Evolutionary conservation across 2,888 invertebrate species (phyloP), one percentile per base, ranked within the genome.

Genomic region (Cremastinae sp.): DNA sequence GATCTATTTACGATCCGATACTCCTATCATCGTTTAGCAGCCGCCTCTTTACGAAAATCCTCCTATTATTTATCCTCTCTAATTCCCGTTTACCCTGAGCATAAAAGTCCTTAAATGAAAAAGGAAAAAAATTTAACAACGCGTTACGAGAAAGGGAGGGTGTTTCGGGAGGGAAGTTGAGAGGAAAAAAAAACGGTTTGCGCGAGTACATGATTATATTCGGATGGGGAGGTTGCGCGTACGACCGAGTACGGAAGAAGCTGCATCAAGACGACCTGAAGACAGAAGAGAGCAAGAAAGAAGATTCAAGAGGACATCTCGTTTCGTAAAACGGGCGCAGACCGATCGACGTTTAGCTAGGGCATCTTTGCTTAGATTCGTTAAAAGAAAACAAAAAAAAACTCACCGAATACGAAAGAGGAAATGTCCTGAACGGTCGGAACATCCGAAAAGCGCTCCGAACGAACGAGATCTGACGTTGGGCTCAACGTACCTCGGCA

Each of bases 251-350:
- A 51, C 54, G 58, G 47, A 41, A n/a, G 53, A 41, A 86, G 90
- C 91, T 90, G 90, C 80, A 79, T 85, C 85, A 88, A 86, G 86
- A 88, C 87, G 85, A 84, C 82, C 85, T 88, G 88, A 90, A 90
- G 90, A 90, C 83, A 87, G 90, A 90, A 90, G 89, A 90, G 75
- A 61, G 83, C 88, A 90, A 90, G 90, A 90, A 87, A 89, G 89
- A 90, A 90, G 90, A 90, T 85, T 84, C 87, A 86, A 90, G 88
- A 90, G 87, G 88, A 88, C 79, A 41, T 56, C 34, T 20, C 41
- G 54, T 61, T 51, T 22, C 54, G 56, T 45, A 66, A 36, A 41
- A n/a, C 49, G 56, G 71, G 65, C 49, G 34, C 14, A 38, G 64
- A 49, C 49, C 34, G 14, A 69, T 10, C 51, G 41, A 49, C 61